phyloP scores from a whole-genome alignment of 2,113 vertebrate species.

The Setophaga petechia region DNA sequence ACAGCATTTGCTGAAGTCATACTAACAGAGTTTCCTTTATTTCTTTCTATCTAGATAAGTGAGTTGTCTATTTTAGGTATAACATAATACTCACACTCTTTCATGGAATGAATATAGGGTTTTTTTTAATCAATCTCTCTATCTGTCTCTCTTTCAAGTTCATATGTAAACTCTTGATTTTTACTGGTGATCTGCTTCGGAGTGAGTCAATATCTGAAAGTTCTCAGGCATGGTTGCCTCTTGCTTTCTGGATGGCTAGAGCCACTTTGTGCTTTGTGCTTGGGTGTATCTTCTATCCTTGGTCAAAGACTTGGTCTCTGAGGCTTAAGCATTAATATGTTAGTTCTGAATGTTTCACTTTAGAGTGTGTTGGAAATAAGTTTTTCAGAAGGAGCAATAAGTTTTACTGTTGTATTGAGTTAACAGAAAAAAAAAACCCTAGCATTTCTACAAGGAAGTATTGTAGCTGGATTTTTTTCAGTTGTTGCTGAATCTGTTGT shows the following conservation, averaged over 20 bases:
- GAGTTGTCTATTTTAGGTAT: background rate
- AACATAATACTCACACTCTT: background rate
- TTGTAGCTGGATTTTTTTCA: background rate
- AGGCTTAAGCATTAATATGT: background rate
- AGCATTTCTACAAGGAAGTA: background rate
- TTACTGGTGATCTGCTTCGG: background rate
- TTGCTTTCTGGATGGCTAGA: background rate
- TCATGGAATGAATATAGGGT: rapidly evolving
- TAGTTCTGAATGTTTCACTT: background rate
- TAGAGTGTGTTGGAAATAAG: background rate
- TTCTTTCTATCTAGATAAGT: background rate
- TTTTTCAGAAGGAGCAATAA: background rate
- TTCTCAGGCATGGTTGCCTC: background rate
- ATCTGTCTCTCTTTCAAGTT: background rate
- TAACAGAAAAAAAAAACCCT: background rate
- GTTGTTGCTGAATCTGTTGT: background rate
- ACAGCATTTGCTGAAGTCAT: background rate
- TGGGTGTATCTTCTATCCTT: background rate
- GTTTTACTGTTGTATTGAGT: background rate
- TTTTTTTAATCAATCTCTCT: background rate
- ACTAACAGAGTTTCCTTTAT: background rate
- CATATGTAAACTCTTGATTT: background rate
- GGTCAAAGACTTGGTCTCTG: background rate
- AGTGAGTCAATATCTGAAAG: background rate
- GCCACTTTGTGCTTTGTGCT: background rate